Conservation (phyloP, 2,113 vertebrate genomes). For the Callipepla californica region DNA sequence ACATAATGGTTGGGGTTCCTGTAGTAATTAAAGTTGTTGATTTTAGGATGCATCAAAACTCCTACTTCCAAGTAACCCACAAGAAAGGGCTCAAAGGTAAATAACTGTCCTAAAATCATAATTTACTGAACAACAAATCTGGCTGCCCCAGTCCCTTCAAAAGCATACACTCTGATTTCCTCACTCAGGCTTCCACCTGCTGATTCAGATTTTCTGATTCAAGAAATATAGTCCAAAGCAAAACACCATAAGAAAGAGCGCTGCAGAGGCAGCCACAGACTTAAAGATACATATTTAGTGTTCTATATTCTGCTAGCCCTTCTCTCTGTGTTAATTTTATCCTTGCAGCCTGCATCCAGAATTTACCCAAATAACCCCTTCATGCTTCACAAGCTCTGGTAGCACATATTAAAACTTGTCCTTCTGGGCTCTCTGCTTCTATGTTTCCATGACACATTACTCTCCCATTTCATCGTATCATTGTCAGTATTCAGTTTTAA, state of each 20-base stretch:
- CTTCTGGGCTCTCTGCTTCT: background rate
- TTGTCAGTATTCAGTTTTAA: background rate
- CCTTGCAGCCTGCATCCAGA: background rate
- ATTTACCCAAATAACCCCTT: background rate
- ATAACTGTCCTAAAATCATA: background rate
- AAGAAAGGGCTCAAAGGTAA: background rate
- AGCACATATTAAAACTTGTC: fast-evolving
- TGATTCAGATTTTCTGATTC: background rate
- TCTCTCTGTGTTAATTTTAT: background rate
- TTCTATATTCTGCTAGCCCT: background rate
- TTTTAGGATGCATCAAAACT: background rate
- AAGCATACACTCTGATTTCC: background rate
- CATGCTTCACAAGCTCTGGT: background rate
- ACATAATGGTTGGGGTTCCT: background rate
- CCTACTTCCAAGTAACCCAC: background rate
- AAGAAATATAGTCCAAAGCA: background rate
- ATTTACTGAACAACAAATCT: background rate
- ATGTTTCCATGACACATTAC: background rate
- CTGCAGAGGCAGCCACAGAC: background rate
- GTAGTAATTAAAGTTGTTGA: background rate
- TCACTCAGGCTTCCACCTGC: background rate
- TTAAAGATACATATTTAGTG: fast-evolving
- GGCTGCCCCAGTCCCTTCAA: background rate
- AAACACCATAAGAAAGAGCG: background rate
- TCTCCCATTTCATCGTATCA: background rate